Evolutionary conservation across 2,113 vertebrate genomes (phyloP).

Genomic region (Chroicocephalus ridibundus): DNA sequence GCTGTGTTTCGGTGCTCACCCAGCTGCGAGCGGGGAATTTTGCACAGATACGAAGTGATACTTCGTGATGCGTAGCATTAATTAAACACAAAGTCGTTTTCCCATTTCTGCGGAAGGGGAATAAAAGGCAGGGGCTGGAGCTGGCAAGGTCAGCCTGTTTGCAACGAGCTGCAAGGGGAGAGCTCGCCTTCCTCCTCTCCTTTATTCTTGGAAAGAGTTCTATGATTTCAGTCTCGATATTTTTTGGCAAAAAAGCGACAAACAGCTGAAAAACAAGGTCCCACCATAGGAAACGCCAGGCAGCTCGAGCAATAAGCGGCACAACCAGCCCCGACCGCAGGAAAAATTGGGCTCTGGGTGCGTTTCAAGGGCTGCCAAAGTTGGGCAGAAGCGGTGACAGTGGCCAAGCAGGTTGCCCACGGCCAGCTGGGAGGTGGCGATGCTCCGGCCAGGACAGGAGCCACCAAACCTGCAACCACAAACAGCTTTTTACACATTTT

Average conservation of each 20-base stretch:
- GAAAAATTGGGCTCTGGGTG: background rate
- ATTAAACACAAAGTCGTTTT: background rate
- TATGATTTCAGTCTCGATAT: background rate
- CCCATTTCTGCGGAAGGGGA: background rate
- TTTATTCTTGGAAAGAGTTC: background rate
- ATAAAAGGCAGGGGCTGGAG: background rate
- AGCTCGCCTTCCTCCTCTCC: background rate
- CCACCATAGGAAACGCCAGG: rapidly evolving
- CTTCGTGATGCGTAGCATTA: rapidly evolving
- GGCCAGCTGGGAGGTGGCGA: rapidly evolving
- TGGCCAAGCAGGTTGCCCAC: background rate
- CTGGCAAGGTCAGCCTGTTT: too few species aligned
- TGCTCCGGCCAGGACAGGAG: background rate
- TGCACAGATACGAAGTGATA: background rate
- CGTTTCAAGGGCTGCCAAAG: background rate
- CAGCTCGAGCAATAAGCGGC: background rate
- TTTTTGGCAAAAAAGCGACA: background rate
- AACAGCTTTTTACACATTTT: background rate
- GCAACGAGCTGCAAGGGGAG: background rate
- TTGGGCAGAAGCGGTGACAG: rapidly evolving
- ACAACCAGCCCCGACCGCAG: background rate
- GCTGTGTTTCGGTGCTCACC: rapidly evolving
- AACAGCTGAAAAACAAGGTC: background rate
- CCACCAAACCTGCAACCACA: background rate
- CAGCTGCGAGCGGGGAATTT: background rate